Conservation (phyloP, 2,113 vertebrate genomes). For the Eurypyga helias region DNA sequence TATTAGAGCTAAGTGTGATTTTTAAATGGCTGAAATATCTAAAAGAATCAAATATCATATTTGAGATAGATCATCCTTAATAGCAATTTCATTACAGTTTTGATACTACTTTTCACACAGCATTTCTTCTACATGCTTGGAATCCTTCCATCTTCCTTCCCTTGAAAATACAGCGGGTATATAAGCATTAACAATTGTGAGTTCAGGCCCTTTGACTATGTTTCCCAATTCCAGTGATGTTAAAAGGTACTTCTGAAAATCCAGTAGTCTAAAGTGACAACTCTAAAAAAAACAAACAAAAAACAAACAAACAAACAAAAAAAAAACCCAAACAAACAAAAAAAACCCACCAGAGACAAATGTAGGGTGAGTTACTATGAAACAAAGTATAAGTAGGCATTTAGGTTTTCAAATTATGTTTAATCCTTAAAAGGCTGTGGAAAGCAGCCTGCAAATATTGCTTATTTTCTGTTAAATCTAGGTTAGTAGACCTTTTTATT, state of each 20-base stretch:
- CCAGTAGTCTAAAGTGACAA: background rate
- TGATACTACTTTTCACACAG: background rate
- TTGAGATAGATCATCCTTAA: background rate
- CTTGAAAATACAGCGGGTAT: background rate
- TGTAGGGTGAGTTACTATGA: background rate
- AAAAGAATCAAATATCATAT: background rate
- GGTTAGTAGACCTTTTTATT: background rate
- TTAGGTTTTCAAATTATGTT: conserved; percentile 21
- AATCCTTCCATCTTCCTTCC: conserved; percentile 11
- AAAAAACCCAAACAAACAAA: too few relatives aligned
- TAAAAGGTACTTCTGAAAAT: conserved; percentile 38
- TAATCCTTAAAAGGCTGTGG: background rate
- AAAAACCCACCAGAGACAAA: too few relatives aligned
- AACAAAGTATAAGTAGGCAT: conserved; percentile 34
- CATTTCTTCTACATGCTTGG: conserved; percentile 11
- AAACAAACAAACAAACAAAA: too few relatives aligned
- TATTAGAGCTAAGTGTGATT: background rate
- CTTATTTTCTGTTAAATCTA: background rate
- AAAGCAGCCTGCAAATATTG: background rate
- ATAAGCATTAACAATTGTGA: background rate
- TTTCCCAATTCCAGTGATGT: background rate
- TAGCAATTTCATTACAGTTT: background rate
- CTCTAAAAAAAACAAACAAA: background rate
- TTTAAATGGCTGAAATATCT: conserved; percentile 1
- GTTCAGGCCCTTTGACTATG: background rate